Base-by-base conservation (phyloP, 2,888 invertebrate genomes). In the Hirtodrosophila confusa region DNA sequence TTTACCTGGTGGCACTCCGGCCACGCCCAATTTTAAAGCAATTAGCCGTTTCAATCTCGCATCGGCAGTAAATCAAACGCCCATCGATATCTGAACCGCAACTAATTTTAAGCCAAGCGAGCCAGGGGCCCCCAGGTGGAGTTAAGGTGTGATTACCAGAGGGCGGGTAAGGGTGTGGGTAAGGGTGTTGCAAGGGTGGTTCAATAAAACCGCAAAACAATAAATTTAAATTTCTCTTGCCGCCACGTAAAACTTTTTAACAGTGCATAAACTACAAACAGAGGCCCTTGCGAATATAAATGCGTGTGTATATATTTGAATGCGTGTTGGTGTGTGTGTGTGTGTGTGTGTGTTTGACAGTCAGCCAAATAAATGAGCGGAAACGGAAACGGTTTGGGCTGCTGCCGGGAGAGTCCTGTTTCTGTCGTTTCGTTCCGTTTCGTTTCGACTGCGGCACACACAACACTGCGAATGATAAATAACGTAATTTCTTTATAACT, bases 401-500 rank as follows among this genome's bases (percentile, higher is more conserved):
- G 69, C 66, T 63, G 62, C 48, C 47, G 60, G 63, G 43, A 48
- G 39, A 56, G 23, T 43, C 39, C 37, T n/a, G 62, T 62, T 39
- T 36, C 33, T 55, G 24, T 50, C 45, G 47, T 49, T 41, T 51
- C 44, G 24, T 53, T 10, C 39, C 37, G 41, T 36, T 43, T 39
- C 54, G 37, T 33, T 49, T 54, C 29, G 29, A 40, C 65, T 56
- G 60, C 57, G 43, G 63, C 54, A 65, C 43, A 61, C 58, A 66
- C 78, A 77, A 69, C 72, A 80, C 84, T 67, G 78, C 68, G 61
- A 73, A 87, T 84, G 84, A 84, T 84, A 84, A 87, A 84, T 84
- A 84, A 77, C 78, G 86, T 87, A 87, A 82, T 84, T 86, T 83
- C 84, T 86, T 82, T 80, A 80, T 75, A 82, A 84, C 84, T 82